Percentiles rank a stretch among this genome's conserved stretches.
Evolutionary conservation across 2,888 invertebrate genomes (phyloP).

Genomic region (Oasisia sp.): DNA sequence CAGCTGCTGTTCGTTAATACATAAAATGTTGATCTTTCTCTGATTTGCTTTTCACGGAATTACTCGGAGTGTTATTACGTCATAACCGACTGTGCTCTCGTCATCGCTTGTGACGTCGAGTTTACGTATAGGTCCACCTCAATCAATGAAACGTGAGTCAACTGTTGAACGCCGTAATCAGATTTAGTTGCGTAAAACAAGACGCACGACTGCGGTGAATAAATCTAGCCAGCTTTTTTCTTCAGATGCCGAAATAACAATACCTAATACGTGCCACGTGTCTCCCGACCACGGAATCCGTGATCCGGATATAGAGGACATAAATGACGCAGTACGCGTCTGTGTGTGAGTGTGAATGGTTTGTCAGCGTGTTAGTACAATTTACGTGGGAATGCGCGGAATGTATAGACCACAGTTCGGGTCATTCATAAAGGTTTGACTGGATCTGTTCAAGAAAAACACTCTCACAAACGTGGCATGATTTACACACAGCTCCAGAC

Average conservation of each 20-base stretch:
- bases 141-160: neutral
- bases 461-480: neutral
- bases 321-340: neutral
- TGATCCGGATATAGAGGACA: neutral
- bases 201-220: neutral
- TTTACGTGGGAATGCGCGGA: neutral
- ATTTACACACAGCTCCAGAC: neutral
- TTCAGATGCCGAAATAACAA: neutral
- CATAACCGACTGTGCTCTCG: neutral
- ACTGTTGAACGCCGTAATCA: neutral
- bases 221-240: neutral
- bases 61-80: too few species aligned
- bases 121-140: neutral
- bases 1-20: too few species aligned
- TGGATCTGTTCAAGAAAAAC: neutral
- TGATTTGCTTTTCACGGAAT: too few species aligned
- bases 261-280: neutral
- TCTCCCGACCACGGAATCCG: neutral
- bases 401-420: neutral
- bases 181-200: neutral
- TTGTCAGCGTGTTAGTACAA: neutral
- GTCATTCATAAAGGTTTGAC: neutral
- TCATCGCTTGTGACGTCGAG: neutral
- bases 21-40: too few species aligned
- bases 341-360: neutral